Percentiles rank a stretch among this genome's conserved stretches.
phyloP scores from a whole-genome alignment of 2,797 vertebrate genomes.

The Urosaurus nigricauda region DNA sequence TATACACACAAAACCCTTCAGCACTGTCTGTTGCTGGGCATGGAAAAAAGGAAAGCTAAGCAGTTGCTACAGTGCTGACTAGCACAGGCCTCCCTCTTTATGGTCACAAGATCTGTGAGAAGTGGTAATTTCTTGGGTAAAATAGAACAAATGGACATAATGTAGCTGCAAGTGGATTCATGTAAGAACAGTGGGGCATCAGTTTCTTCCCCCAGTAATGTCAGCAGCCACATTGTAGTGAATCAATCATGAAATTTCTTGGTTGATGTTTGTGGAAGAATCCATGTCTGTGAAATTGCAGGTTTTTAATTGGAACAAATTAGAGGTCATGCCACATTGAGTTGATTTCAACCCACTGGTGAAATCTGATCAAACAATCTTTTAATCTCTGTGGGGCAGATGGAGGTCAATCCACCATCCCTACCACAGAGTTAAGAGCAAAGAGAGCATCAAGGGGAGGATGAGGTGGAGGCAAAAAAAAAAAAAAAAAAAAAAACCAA shows the following conservation, averaged over 20 bases:
- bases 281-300: constrained; percentile 1
- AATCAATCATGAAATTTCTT: constrained; percentile 5
- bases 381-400: background rate
- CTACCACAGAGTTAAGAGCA: background rate
- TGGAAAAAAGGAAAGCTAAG: background rate
- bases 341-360: constrained; percentile 16
- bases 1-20: background rate
- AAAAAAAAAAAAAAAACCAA: background rate
- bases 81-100: background rate
- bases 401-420: background rate
- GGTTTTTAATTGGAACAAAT: constrained; percentile 37
- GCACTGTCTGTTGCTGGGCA: background rate
- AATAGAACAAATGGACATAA: constrained; percentile 16
- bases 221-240: constrained; percentile 8
- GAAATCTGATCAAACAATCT: background rate
- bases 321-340: constrained; percentile 16
- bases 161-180: constrained; percentile 1
- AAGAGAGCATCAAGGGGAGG: background rate
- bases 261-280: constrained; percentile 1
- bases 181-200: background rate
- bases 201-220: background rate
- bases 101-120: constrained; percentile 15
- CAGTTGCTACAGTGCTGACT: background rate
- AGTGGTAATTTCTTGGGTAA: constrained; percentile 21
- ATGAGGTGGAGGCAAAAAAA: background rate